phyloP scores from a whole-genome alignment of 1,140 invertebrate genomes.

The Nasonia vitripennis region DNA sequence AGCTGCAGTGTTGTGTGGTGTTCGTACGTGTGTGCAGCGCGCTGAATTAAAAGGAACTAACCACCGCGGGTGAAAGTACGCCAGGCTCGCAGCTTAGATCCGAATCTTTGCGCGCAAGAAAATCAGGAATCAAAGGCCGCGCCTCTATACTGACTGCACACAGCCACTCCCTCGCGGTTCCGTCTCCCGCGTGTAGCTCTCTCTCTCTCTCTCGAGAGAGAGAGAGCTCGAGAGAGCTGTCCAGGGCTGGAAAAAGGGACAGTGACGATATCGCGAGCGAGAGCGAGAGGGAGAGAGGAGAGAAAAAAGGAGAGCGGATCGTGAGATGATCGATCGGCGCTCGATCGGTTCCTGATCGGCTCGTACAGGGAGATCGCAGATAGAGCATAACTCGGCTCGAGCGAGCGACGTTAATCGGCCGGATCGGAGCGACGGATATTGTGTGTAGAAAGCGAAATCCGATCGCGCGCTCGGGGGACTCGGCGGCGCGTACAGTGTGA shows the following conservation, averaged over 20 bases:
- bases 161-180: conserved; percentile 38
- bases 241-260: conserved; percentile 5
- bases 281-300: background rate
- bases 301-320: background rate
- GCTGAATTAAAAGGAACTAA: conserved; percentile 44
- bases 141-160: background rate
- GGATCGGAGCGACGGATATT: conserved; percentile 4
- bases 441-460: background rate
- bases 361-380: background rate
- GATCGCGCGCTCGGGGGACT: background rate
- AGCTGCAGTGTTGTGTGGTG: background rate
- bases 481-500: too few species aligned
- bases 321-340: conserved; percentile 35
- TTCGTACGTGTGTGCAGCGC: background rate
- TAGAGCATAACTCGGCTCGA: background rate
- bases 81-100: background rate
- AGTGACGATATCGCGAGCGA: background rate
- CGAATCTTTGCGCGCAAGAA: conserved; percentile 20
- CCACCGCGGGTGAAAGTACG: conserved; percentile 44
- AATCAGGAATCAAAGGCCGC: conserved; percentile 25
- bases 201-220: too few species aligned
- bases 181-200: background rate
- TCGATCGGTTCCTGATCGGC: conserved; percentile 17
- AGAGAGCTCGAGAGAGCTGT: background rate
- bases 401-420: background rate